Evolutionary conservation across 2,888 invertebrate genomes (phyloP).

Genomic region (Lottia gigantea): DNA sequence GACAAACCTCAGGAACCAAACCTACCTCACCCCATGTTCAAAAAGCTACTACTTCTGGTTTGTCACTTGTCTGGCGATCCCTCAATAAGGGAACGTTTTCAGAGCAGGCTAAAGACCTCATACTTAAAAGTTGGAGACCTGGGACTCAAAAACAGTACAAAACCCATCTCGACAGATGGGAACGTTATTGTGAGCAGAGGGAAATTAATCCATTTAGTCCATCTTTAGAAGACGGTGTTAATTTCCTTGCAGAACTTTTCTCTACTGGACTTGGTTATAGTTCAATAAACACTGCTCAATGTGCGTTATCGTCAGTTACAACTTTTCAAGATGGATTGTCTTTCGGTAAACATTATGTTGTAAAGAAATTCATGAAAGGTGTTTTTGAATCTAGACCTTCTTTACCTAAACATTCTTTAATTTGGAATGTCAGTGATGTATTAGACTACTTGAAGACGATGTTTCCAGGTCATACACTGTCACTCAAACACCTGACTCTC

Average conservation of each 20-base stretch:
- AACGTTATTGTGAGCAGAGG: conserved; percentile 20
- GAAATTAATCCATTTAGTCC: conserved; percentile 18
- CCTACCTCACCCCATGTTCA: conserved; percentile 17
- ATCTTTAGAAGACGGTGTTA: conserved; percentile 13
- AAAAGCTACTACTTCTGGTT: conserved; percentile 12
- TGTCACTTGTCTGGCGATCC: conserved; percentile 20
- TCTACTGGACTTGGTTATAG: conserved; percentile 18
- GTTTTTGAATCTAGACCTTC: conserved; percentile 26
- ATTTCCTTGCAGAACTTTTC: conserved; percentile 22
- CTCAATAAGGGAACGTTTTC: conserved; percentile 20
- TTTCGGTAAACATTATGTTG: conserved; percentile 17
- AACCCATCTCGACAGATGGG: conserved; percentile 19
- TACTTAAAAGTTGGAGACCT: conserved; percentile 14
- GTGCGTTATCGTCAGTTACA: conserved; percentile 18
- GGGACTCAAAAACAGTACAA: conserved; percentile 19
- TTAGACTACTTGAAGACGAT: conserved; percentile 21
- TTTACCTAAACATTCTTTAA: conserved; percentile 26
- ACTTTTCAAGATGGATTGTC: neutral
- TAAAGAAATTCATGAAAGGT: conserved; percentile 33
- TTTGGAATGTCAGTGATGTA: conserved; percentile 28
- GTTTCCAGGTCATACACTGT: conserved; percentile 15
- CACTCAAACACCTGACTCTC: conserved; percentile 21
- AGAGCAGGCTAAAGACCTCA: conserved; percentile 13
- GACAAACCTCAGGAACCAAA: conserved; percentile 1
- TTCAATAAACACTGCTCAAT: conserved; percentile 19